Evolutionary conservation across 1,140 invertebrate species (phyloP), one percentile per base, ranked within the genome.

Genomic region (Drosophila mayri): DNA sequence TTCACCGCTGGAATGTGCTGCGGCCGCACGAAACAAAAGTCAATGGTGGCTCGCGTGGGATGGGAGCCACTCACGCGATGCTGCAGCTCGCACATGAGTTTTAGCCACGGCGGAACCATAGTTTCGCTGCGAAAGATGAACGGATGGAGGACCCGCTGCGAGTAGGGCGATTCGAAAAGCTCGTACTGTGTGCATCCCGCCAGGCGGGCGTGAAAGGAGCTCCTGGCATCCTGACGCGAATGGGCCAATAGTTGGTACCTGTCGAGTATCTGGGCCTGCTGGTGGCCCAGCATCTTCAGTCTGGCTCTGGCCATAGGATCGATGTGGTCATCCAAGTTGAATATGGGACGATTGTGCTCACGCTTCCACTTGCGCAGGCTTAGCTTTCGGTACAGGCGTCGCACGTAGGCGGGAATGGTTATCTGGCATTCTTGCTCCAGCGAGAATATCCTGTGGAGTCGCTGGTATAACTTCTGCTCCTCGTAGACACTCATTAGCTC

Each of bases 1-100:
- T 98, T 98, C 35, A 98, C 95, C 0, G 97, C 96, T 4, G 97
- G 96, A 70, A 98, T 97, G 91, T 98, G 97, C 85, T 98, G 95
- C 9, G 97, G 97, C 35, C 96, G 94, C 2, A 98, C 95, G 92
- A 98, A 98, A 67, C 96, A 97, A 93, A 96, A 98, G 93, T 98
- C 96, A n/a, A 97, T 94, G 2, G 96, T 93, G 14, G 94, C 92
- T 16, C 90, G 63, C 9, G 52, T 93, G 54, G 85, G 93, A 77
- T 80, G 90, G 60, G 74, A 71, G 71, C 88, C 92, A 30, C 85
- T 81, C 1, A 86, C 83, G 25, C 93, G 77, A 52, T 90, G 61
- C 64, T 90, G 81, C 9, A 88, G 70, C 67, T 88, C 85, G 79
- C 80, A 81, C 73, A 93, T 94, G 75, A 91, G 72, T 11, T 68